phyloP scores from a whole-genome alignment of 2,888 invertebrate genomes.

The Polydrusus tereticollis region DNA sequence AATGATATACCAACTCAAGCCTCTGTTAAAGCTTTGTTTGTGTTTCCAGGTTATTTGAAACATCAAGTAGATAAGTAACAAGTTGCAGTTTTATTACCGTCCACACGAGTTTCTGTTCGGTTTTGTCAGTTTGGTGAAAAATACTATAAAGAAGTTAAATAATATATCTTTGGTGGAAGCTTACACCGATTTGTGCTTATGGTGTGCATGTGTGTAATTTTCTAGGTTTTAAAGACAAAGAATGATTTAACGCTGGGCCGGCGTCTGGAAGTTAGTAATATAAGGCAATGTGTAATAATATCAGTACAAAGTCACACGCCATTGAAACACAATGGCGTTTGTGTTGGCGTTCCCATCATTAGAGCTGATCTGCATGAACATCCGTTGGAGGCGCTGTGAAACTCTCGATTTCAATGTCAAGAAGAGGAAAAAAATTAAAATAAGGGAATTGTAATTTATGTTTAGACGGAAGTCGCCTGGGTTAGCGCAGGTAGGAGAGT shows the following conservation, averaged over 20 bases:
- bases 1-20: too few species aligned
- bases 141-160: too few species aligned
- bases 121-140: too few species aligned
- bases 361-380: constrained; percentile 67
- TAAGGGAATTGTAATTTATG: constrained; percentile 42
- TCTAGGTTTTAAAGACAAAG: constrained; percentile 26
- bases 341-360: constrained; percentile 66
- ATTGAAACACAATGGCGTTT: constrained; percentile 64
- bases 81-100: too few species aligned
- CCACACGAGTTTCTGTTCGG: too few species aligned
- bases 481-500: constrained; percentile 17
- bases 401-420: constrained; percentile 68
- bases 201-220: constrained; percentile 17
- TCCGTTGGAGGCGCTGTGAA: constrained; percentile 56
- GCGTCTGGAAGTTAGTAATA: constrained; percentile 66
- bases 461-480: constrained; percentile 30
- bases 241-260: constrained; percentile 55
- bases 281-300: constrained; percentile 59
- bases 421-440: constrained; percentile 42
- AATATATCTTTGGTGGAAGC: too few species aligned
- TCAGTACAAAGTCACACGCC: constrained; percentile 65
- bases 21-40: too few species aligned
- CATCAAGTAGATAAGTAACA: too few species aligned
- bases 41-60: too few species aligned
- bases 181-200: too few species aligned